Base-by-base conservation (phyloP, 2,113 vertebrate species). In the Oriolus oriolus region DNA sequence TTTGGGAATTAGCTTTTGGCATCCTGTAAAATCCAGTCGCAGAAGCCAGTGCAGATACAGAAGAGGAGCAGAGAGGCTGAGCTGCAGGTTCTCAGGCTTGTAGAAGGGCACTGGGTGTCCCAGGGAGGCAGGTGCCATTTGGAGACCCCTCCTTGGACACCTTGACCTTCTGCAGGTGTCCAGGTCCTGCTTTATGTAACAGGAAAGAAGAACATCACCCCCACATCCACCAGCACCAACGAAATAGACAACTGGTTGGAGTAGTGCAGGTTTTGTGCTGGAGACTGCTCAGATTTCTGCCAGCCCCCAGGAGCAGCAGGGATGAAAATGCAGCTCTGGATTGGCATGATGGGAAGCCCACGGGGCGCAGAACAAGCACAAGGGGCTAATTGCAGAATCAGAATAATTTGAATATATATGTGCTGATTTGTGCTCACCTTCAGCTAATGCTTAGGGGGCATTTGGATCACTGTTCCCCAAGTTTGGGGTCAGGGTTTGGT, bases 331-430 rank as follows among this genome's bases (percentile, higher is more conserved):
- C 93, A 88, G 82, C 91, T 82, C 91, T 54, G 90, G 59, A 80
- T 77, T 93, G 89, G 61, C 84, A n/a, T 93, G 92, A 86, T 0
- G 47, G 60, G 93, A 95, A 95, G 90, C 92, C 93, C 87, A 84
- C n/a, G 0, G 83, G 85, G 93, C 8, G 3, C 85, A 89, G 92
- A 90, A 44, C 30, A 4, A 94, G 90, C 52, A 26, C 71, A 64
- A 90, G 83, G 75, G 92, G 76, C 93, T 96, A 88, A 93, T 88
- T 88, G 93, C 85, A 87, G 86, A 94, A 92, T 92, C 68, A 90
- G 79, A 84, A 56, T 90, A 71, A 86, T 96, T 80, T 86, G 75
- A 94, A 90, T 94, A 66, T 81, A 63, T 78, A 74, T 26, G 19
- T 91, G 71, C 70, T 85, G 91, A 85, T 95, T 86, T 93, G 49